Evolutionary conservation across 2,888 invertebrate genomes (phyloP).

Genomic region (Drosophila sordidapex): DNA sequence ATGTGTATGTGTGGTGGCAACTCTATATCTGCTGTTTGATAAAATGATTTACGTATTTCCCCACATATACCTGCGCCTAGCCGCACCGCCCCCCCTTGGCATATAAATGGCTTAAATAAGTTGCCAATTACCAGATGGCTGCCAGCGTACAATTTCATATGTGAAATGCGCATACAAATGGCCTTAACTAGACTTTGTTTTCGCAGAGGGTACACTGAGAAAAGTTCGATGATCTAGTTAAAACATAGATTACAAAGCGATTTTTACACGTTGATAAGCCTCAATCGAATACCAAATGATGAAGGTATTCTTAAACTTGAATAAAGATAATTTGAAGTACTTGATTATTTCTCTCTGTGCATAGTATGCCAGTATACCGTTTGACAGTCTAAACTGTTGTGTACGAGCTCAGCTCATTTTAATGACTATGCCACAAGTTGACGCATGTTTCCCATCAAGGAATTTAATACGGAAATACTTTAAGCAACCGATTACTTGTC

Average conservation of each 20-base stretch:
- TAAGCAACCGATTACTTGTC: background rate
- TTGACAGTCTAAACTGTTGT: slow-evolving; percentile 5
- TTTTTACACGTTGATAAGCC: background rate
- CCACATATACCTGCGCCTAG: slow-evolving; percentile 10
- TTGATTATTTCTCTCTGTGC: background rate
- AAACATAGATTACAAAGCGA: background rate
- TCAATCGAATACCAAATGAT: too few relatives aligned
- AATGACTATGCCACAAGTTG: slow-evolving; percentile 5
- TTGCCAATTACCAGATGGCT: slow-evolving; percentile 59
- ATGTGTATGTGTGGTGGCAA: slow-evolving; percentile 28
- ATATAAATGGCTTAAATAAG: slow-evolving; percentile 61
- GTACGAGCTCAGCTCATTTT: slow-evolving; percentile 12
- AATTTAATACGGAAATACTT: slow-evolving; percentile 1
- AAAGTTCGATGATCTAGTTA: background rate
- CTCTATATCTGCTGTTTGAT: slow-evolving; percentile 60
- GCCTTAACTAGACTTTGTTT: slow-evolving; percentile 27
- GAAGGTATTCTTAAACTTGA: accelerated
- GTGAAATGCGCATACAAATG: slow-evolving; percentile 51
- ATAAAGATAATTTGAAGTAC: background rate
- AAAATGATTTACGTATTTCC: slow-evolving; percentile 72
- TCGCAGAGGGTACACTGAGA: slow-evolving; percentile 16
- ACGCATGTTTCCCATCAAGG: background rate
- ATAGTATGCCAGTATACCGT: background rate
- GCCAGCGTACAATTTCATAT: slow-evolving; percentile 37
- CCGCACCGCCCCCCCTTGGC: slow-evolving; percentile 19